Evolutionary conservation across 1,140 invertebrate genomes (phyloP).

Genomic region (Drosophila santomea): DNA sequence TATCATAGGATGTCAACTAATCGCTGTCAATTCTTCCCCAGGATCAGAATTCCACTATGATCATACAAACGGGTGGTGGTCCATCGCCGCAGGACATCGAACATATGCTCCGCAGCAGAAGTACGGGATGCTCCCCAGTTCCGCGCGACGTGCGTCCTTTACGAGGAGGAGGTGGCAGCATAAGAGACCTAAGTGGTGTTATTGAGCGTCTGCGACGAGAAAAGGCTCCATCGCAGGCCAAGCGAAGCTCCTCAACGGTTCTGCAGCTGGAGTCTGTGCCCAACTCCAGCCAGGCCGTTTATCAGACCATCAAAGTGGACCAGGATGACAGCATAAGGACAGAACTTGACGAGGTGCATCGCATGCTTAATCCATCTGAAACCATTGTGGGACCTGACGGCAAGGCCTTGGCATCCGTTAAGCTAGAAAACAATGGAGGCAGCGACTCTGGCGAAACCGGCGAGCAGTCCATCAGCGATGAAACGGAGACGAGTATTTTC

Average conservation of each 20-base stretch:
- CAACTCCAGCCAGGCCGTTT: conserved; percentile 71
- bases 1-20: not conserved
- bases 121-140: conserved; percentile 68
- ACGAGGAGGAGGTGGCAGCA: conserved; percentile 51
- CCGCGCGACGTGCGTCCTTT: conserved; percentile 58
- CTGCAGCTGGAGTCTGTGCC: conserved; percentile 69
- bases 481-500: conserved; percentile 63
- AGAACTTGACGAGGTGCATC: conserved; percentile 75
- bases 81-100: conserved; percentile 56
- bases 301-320: conserved; percentile 74
- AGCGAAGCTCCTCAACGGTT: conserved; percentile 36
- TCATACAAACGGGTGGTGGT: conserved; percentile 52
- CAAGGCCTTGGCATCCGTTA: conserved; percentile 83
- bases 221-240: conserved; percentile 41
- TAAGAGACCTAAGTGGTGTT: conserved; percentile 74
- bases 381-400: conserved; percentile 88
- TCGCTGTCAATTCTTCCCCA: not conserved
- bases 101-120: conserved; percentile 67
- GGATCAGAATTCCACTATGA: conserved; percentile 74
- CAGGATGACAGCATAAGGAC: conserved; percentile 73
- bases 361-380: conserved; percentile 81
- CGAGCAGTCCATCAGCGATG: conserved; percentile 65
- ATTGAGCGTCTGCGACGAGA: conserved; percentile 74
- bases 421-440: conserved; percentile 75
- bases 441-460: conserved; percentile 60